Percentiles rank a stretch among this genome's conserved stretches.
These are phyloP conservation scores for Halcyon smyrnensis DNA, from an alignment of 2,797 vertebrate species.

Conservation along the genomic window DNA sequence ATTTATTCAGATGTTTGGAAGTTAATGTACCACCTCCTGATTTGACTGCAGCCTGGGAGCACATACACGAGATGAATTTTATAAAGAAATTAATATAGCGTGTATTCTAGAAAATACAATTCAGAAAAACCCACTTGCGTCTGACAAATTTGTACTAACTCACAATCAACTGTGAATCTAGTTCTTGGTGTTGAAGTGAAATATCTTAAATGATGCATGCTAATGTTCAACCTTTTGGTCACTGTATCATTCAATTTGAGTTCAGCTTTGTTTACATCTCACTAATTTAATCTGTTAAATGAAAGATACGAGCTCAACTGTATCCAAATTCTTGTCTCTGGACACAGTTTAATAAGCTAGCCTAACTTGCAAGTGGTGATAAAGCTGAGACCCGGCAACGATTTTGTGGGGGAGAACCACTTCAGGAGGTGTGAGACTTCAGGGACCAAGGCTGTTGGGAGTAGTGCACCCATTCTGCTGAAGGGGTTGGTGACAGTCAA, in stretches of 20 bases:
- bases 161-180: slow-evolving; percentile 64
- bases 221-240: slow-evolving; percentile 56
- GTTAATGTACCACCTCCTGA: slow-evolving; percentile 5
- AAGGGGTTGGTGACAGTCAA: neutral
- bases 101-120: slow-evolving; percentile 46
- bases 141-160: slow-evolving; percentile 63
- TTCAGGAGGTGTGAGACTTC: slow-evolving; percentile 40
- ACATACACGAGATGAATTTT: neutral
- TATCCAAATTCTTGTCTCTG: slow-evolving; percentile 47
- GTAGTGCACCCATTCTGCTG: neutral
- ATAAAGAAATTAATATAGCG: neutral
- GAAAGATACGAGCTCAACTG: slow-evolving; percentile 42
- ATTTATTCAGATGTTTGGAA: neutral
- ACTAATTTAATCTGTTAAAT: slow-evolving; percentile 38
- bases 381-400: neutral
- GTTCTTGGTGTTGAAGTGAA: slow-evolving; percentile 71
- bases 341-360: slow-evolving; percentile 48
- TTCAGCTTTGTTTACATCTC: slow-evolving; percentile 65
- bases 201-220: slow-evolving; percentile 67
- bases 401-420: neutral
- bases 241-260: slow-evolving; percentile 56
- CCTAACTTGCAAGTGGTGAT: slow-evolving; percentile 26
- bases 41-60: slow-evolving; percentile 41
- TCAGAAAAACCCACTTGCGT: slow-evolving; percentile 39
- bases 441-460: slow-evolving; percentile 59